These are phyloP conservation scores for Mionectes olivaceus DNA, from an alignment of 2,797 vertebrate species.

Conservation along the genomic window DNA sequence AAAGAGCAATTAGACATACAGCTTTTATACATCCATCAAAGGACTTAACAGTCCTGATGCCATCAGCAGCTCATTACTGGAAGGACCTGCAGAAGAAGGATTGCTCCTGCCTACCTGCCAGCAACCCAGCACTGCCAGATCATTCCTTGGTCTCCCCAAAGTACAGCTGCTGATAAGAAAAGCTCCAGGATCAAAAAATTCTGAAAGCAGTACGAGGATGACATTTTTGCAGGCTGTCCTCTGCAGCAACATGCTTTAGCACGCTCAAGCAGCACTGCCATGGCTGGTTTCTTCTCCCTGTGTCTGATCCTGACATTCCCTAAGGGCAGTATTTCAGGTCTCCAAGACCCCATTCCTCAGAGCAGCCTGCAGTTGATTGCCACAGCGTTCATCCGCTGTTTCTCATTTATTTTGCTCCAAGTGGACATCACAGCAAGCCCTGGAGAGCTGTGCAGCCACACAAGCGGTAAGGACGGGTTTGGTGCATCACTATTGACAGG, in stretches of 20 bases:
- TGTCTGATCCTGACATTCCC: not conserved
- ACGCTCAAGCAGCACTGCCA: not conserved
- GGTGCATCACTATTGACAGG: not conserved
- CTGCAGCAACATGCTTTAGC: not conserved
- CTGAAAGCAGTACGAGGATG: not conserved
- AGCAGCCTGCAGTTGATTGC: not conserved
- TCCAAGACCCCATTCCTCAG: not conserved
- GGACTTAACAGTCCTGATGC: not conserved
- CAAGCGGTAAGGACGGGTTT: not conserved
- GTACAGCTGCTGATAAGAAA: not conserved
- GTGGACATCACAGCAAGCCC: not conserved
- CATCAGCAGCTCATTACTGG: constrained; percentile 13
- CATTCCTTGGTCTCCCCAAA: not conserved
- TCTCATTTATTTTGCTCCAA: not conserved
- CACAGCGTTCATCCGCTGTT: not conserved
- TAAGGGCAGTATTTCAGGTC: not conserved
- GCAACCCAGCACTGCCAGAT: not conserved
- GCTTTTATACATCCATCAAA: constrained; percentile 13
- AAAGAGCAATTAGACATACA: not conserved
- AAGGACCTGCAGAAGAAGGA: not conserved
- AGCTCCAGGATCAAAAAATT: not conserved
- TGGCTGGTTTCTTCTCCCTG: not conserved
- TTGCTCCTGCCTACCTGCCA: constrained; percentile 22
- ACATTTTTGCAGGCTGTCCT: not conserved
- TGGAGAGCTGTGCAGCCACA: not conserved